Percentiles rank a stretch among this genome's conserved stretches.
phyloP scores from a whole-genome alignment of 2,797 vertebrate genomes.

The Apogon hyalosoma region DNA sequence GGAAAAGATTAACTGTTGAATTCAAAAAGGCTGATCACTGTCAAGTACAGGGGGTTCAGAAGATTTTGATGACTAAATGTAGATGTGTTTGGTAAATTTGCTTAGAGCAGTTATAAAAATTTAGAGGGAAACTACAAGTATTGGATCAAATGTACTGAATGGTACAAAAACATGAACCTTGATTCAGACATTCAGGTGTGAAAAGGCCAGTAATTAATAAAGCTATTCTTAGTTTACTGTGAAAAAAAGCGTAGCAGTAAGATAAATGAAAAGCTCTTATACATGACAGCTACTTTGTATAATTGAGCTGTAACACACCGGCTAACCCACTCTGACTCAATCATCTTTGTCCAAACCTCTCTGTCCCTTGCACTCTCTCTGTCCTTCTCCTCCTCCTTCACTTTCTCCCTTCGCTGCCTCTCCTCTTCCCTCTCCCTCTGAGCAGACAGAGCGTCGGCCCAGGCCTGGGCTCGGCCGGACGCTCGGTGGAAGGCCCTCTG shows the following conservation, averaged over 20 bases:
- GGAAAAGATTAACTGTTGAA: no score
- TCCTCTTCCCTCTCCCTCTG: slow-evolving; percentile 78
- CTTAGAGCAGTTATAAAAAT: no score
- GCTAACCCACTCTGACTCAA: slow-evolving; percentile 31
- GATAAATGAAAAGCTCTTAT: slow-evolving; percentile 28
- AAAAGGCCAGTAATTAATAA: slow-evolving; percentile 1
- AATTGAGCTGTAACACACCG: slow-evolving; percentile 16
- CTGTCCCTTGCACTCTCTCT: slow-evolving; percentile 75
- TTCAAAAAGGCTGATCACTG: no score
- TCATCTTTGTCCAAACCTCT: slow-evolving; percentile 84
- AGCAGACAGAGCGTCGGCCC: slow-evolving; percentile 82
- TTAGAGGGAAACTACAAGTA: no score
- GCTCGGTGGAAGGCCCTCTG: slow-evolving; percentile 89
- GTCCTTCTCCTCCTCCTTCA: slow-evolving; percentile 63
- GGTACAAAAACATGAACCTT: no score
- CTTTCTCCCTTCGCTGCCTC: slow-evolving; percentile 59
- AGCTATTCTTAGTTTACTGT: not conserved
- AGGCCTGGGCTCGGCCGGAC: slow-evolving; percentile 79
- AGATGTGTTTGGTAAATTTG: no score
- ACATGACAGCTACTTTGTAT: slow-evolving; percentile 11
- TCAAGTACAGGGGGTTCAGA: no score
- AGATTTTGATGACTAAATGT: no score
- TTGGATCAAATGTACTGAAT: no score
- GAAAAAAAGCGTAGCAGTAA: slow-evolving; percentile 37
- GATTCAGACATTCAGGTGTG: not conserved